Base-by-base conservation (phyloP, 2,888 invertebrate species). In the Steromphala cineraria region DNA sequence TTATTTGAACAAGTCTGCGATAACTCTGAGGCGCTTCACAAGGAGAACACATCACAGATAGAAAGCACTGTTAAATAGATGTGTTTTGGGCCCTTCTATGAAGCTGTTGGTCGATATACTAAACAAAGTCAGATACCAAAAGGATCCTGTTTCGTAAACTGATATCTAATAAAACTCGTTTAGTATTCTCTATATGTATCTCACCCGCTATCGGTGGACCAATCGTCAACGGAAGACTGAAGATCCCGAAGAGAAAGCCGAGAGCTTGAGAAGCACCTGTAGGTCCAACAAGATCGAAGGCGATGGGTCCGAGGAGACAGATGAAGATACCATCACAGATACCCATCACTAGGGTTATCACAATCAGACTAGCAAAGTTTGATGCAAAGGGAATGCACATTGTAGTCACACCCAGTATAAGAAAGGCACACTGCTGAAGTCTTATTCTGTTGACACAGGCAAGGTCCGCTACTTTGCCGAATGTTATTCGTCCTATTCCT, bases 251-350 rank as follows among this genome's bases (percentile, higher is more conserved):
- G 88, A 98, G 95, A 90, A 97, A 98, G 0, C 98, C 98, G 88
- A 98, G 97, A 0, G 97, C 98, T 93, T 98, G 98, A 0, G 97
- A 96, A 0, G 98, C 98, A 36, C 96, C 96, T 78, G 95, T 94
- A 56, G 95, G 95, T 0, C 98, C 98, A 87, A 97, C 97, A 81
- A 98, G 95, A 91, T 98, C 97, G 91, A 97, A 97, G 0, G 98
- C 98, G 86, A 98, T 97, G 0, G 98, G 98, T 0, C 98, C 98
- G 76, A 98, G 94, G 71, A 98, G 94, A 7, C 97, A 96, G 88
- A 98, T 97, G 92, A 98, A 98, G 87, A 97, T 97, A 74, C 98
- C 98, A 92, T 98, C 98, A 90, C 97, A 97, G 19, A 98, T 91
- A 0, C 98, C 98, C 96, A 98, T 96, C 2, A 95, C 94, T 79